Evolutionary conservation across 2,888 invertebrate genomes (phyloP), one percentile per base, ranked within the genome.

Genomic region (Syritta pipiens): DNA sequence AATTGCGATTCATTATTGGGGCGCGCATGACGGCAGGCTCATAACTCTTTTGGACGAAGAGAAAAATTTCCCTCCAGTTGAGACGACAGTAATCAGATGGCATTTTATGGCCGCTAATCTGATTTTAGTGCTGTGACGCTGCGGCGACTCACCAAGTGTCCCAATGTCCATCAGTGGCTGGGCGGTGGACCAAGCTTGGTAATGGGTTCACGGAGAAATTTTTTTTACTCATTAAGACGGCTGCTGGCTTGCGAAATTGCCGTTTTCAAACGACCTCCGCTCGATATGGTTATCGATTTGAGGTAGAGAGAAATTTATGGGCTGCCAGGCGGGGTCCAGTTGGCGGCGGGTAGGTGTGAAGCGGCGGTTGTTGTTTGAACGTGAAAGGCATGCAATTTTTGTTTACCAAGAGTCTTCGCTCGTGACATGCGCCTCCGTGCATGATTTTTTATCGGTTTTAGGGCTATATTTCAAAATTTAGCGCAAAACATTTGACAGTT

Each of bases 1-100:
- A 77, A 72, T 77, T 77, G 75, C 24, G 35, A 26, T 48, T 68
- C 37, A 62, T 68, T 68, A 68, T 65, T 59, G 51, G 28, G 55
- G 37, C 42, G 60, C 57, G 30, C 17, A 48, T 20, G 40, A 53
- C 51, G 24, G 37, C 53, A 53, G 67, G 6, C 48, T 40, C 48
- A 68, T 68, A 62, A 68, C 42, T 67, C 44, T 72, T 42, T 35
- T 17, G 37, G 14, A 1, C 5, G 2, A 12, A 68, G 42, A 60
- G 42, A 48, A 32, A 62, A 68, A 60, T 55, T 68, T 67, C 28
- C 55, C 60, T 72, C 51, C 59, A 44, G 55, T 60, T 67, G 46
- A 46, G 60, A 26, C 37, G 53, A 55, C 40, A 53, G 37, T 48
- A 57, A 24, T 59, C 59, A 44, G 65, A 57, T 59, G 48, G 59